Evolutionary conservation across 2,888 invertebrate species (phyloP), one percentile per base, ranked within the genome.

Genomic region (Volucella zonaria): DNA sequence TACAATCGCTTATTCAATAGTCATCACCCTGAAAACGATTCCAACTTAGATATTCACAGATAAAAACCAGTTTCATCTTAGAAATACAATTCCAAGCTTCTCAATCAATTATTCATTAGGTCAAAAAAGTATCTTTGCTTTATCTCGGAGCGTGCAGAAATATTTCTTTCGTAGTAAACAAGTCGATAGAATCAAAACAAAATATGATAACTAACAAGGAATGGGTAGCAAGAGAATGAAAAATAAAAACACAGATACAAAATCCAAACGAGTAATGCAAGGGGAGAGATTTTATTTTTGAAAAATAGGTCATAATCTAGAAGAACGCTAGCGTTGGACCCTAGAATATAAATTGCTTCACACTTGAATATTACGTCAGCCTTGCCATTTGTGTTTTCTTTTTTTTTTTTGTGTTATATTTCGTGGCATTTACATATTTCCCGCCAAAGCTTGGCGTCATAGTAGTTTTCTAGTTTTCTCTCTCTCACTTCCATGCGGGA

Each of bases 141-240:
- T 8, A 40, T 14, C 40, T 42, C 14, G 14, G 11, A n/a, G 52
- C 52, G 66, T 66, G 66, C 66, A 23, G 42, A 52, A n/a, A 9
- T n/a, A 10, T 59, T 45, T 52, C 47, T 38, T 18, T 40, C 14
- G 40, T 14, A 38, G n/a, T 62, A 45, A 62, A 62, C 45, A 62
- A 62, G 31, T 51, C 3, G 14, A 15, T 11, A 42, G 70, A 70
- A 70, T 70, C 70, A 70, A 70, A 70, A 70, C 70, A 70, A 31
- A 70, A 70, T 70, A 47, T 47, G 58, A 70, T 70, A 70, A 47
- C 47, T 38, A 40, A 18, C 31, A 6, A 31, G 9, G 31, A 45
- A 56, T 15, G 43, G 14, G 15, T 40, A 58, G 8, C 11, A 12
- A n/a, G 43, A 59, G n/a, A 15, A 15, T 4, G 4, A 31, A 31